A percentile compares a stretch with the other conserved stretches of the same genome.
Conservation (phyloP, 2,113 vertebrate species). For the Oncorhynchus nerka region DNA sequence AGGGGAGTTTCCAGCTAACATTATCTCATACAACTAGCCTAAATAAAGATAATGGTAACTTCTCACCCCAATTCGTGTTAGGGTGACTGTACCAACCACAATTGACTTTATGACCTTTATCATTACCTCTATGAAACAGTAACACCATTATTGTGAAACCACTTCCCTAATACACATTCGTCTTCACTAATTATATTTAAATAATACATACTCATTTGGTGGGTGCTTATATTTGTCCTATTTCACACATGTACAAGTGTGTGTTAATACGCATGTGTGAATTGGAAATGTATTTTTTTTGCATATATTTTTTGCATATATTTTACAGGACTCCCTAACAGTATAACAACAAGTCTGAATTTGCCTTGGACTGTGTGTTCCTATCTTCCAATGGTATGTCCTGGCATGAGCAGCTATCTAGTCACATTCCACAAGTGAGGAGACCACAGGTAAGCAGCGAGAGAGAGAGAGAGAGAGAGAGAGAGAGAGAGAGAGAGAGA, state of each 20-base stretch:
- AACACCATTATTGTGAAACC: background rate
- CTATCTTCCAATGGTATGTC: conserved; percentile 16
- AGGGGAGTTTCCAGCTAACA: background rate
- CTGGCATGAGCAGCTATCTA: conserved; percentile 36
- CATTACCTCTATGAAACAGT: background rate
- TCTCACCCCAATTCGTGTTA: background rate
- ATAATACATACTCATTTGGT: background rate
- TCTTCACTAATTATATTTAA: background rate
- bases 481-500: no score
- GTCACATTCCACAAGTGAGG: conserved; percentile 58
- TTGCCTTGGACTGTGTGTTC: conserved; percentile 42
- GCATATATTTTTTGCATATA: background rate
- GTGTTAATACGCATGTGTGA: no score
- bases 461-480: no score
- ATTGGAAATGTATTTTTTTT: background rate
- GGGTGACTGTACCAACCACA: background rate
- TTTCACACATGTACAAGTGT: no score
- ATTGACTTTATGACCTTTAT: background rate
- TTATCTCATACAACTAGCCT: background rate
- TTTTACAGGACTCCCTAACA: background rate
- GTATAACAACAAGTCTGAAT: conserved; percentile 69
- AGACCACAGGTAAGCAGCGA: no score
- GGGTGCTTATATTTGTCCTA: no score
- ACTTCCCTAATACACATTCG: background rate
- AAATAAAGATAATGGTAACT: background rate